Evolutionary conservation across 2,888 invertebrate species (phyloP), one percentile per base, ranked within the genome.

Genomic region (Callyntrura sp.): DNA sequence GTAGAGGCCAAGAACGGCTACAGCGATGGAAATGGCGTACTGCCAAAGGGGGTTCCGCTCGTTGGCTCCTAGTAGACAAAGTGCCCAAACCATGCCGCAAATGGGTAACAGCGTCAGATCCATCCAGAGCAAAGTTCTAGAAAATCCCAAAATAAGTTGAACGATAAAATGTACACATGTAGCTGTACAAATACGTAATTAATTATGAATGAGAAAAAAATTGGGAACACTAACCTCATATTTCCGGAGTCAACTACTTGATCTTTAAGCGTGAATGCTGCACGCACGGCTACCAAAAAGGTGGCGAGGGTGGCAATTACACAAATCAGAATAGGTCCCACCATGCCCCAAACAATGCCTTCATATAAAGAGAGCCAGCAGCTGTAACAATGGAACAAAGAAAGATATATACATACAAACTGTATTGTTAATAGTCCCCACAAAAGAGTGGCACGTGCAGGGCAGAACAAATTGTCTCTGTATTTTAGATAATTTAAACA

Each of bases 281-380:
- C 98, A 91, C 97, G 96, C 3, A 98, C 96, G 48, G 98, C 98
- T 91, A 98, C 96, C 14, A 98, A 96, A 17, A 98, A 96, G 91
- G 97, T 97, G 43, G 97, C 95, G 4, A 98, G 95, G 94, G 98
- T 98, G 5, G 97, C 96, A 94, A 97, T 96, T 90, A 96, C 96
- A 48, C 96, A 97, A 12, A 93, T 83, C 14, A 93, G 84, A 45
- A 98, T 97, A 6, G 99, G 99, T 2, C 98, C 98, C 93, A 99
- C 98, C 94, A 99, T 96, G 95, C 98, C 98, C 99, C 99, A 99
- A 68, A 99, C 97, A 25, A 98, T 98, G 25, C 97, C 97, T 94
- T 98, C 98, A 94, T 98, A 98, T 62, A 98, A 96, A 9, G 98
- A 98, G 91, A 99, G 96, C 99, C 99, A 99, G 94, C 99, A 99